Base-by-base conservation (phyloP, 2,797 vertebrate species). In the Sebastes diploproa region DNA sequence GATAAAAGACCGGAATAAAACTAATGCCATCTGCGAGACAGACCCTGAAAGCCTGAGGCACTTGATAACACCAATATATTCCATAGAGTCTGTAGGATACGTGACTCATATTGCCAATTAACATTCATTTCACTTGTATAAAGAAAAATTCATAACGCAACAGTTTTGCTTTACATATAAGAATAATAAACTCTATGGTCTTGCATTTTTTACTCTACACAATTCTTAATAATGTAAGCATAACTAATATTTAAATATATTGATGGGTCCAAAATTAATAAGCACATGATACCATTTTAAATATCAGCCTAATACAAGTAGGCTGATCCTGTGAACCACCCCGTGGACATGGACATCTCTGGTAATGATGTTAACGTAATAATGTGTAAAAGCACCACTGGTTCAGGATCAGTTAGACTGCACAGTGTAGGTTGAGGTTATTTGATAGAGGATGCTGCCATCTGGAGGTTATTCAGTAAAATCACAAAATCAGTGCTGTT, bases 391-490 rank as follows among this genome's bases (percentile, higher is more conserved):
- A 67, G 7, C 4, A 18, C n/a, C 5, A 18, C 9, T 59, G 5
- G 14, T 77, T 54, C 22, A 27, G 60, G 1, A 66, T 56, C 13
- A 55, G 12, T 22, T n/a, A 7, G 2, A n/a, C 18, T 20, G 4
- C 10, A 2, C 25, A 27, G 16, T 62, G 13, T 34, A 14, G 4
- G 8, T 11, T 30, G 14, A 20, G 16, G 23, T 74, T 46, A 83
- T 86, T 72, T 75, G 34, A 22, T 36, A 66, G 74, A 72, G 18
- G 12, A 86, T 77, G 77, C 85, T 86, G 86, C 90, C 90, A 88
- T 69, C 91, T 93, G 32, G 58, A 52, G 92, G 88, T 27, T 4
- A 50, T 30, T 2, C 1, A 11, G 14, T 1, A 9, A 65, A 74
- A 77, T 72, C 7, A 85, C 75, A 46, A 59, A 56, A 25, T 30